A percentile compares a stretch with the other conserved stretches of the same genome.
Evolutionary conservation across 2,113 vertebrate genomes (phyloP).

Genomic region (Marmota flaviventris): DNA sequence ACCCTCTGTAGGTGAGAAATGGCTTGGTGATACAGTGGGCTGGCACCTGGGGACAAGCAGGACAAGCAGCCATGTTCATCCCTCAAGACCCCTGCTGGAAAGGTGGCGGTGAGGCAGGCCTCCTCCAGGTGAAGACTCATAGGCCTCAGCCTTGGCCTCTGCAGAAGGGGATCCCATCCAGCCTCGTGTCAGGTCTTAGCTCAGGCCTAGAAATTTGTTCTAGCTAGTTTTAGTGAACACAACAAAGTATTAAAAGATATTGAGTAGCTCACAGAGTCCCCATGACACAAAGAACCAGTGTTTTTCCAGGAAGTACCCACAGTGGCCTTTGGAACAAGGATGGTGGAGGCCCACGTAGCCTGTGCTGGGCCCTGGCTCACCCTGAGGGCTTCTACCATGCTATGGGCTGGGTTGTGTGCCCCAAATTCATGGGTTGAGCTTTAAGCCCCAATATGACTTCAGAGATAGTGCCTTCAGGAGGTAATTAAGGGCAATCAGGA

Average conservation of each 20-base stretch:
- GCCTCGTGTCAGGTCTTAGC: not conserved
- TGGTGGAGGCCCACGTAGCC: fast-evolving
- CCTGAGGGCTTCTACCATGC: not conserved
- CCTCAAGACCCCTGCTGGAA: not conserved
- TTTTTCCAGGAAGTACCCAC: not conserved
- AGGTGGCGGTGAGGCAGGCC: not conserved
- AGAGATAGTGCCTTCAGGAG: not conserved
- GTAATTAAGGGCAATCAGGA: not conserved
- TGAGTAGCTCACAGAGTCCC: not conserved
- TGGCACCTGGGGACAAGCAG: not conserved
- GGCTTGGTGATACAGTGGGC: not conserved
- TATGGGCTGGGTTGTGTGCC: not conserved
- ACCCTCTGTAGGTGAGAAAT: fast-evolving
- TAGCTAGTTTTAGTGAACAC: not conserved
- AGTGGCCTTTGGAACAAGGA: not conserved
- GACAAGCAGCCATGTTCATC: not conserved
- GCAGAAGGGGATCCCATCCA: fast-evolving
- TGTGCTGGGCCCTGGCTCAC: not conserved
- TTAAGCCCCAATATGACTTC: not conserved
- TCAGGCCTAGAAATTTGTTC: not conserved
- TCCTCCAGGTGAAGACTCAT: not conserved
- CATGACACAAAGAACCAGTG: not conserved
- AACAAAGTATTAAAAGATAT: not conserved
- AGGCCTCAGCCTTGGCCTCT: not conserved
- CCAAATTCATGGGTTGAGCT: not conserved